These are phyloP conservation scores for Babylonia areolata DNA, from an alignment of 1,140 invertebrate species.

Conservation along the genomic window DNA sequence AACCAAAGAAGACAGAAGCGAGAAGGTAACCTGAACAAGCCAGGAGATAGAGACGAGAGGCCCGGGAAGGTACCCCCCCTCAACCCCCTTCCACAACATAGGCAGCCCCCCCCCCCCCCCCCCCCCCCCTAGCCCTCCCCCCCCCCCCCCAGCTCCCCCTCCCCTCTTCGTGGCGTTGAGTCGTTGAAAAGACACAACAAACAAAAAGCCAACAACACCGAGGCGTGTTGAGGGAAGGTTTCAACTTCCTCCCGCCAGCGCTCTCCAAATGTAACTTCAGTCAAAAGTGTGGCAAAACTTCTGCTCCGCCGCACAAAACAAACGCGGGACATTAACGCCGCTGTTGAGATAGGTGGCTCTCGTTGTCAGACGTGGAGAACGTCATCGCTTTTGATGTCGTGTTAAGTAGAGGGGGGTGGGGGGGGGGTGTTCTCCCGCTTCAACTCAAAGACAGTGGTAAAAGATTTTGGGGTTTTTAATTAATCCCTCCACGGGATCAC, in stretches of 20 bases:
- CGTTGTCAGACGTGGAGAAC: conserved; percentile 20
- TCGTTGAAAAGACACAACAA: conserved; percentile 19
- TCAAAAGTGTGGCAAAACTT: conserved; percentile 18
- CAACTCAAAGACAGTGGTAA: not conserved
- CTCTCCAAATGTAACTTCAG: conserved; percentile 22
- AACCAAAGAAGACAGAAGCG: not conserved
- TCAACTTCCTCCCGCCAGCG: not conserved
- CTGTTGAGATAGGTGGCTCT: conserved; percentile 40
- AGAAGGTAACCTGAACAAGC: not conserved
- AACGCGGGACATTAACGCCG: not conserved
- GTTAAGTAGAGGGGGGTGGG: conserved; percentile 11
- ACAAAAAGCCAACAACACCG: not conserved
- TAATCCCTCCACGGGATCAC: not conserved
- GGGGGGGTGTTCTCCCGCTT: not conserved
- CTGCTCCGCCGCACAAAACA: conserved; percentile 26
- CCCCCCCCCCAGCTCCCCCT: not conserved
- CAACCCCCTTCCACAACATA: not conserved
- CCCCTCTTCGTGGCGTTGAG: not conserved
- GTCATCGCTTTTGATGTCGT: conserved; percentile 36
- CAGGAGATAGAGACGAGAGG: not conserved
- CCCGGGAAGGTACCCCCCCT: not conserved
- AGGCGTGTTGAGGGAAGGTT: not conserved
- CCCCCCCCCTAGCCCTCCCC: not conserved
- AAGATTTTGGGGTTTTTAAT: not conserved
- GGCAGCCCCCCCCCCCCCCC: not conserved